Conservation (phyloP, 2,888 invertebrate genomes). For the Caenorhabditis virilis region DNA sequence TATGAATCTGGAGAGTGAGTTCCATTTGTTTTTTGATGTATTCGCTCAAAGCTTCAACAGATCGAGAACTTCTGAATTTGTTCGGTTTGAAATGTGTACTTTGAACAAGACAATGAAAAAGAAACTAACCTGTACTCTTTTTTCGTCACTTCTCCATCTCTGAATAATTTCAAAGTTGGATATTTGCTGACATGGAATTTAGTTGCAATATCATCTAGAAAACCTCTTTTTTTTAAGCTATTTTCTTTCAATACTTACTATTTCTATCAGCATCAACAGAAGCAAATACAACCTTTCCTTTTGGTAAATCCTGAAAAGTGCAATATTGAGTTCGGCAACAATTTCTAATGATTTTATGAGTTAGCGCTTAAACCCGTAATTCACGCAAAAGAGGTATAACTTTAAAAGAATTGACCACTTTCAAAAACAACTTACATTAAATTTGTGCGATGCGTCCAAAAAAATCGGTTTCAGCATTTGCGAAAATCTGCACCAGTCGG, state of each 20-base stretch:
- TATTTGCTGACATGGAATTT: constrained; percentile 96
- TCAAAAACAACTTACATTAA: constrained; percentile 71
- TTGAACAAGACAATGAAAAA: background rate
- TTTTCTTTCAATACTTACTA: constrained; percentile 72
- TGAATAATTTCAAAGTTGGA: constrained; percentile 91
- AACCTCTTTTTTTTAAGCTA: background rate
- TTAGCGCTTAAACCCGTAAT: no score
- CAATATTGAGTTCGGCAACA: no score
- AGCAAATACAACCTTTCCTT: constrained; percentile 86
- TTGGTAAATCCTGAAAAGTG: constrained; percentile 70
- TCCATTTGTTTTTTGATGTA: constrained; percentile 87
- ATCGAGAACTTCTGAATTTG: constrained; percentile 77
- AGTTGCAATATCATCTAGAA: constrained; percentile 78
- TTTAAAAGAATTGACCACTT: no score
- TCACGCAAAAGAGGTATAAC: no score
- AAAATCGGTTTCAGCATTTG: constrained; percentile 94
- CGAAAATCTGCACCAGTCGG: constrained; percentile 99
- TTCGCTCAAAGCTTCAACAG: constrained; percentile 85
- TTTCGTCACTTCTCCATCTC: constrained; percentile 71
- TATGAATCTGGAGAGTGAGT: constrained; percentile 82
- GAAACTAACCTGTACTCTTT: constrained; percentile 69
- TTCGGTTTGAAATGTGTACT: no score
- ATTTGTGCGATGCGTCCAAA: constrained; percentile 89
- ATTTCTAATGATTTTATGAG: no score
- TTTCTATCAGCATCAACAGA: constrained; percentile 97